phyloP scores from a whole-genome alignment of 2,113 vertebrate species.

The Felis chaus region DNA sequence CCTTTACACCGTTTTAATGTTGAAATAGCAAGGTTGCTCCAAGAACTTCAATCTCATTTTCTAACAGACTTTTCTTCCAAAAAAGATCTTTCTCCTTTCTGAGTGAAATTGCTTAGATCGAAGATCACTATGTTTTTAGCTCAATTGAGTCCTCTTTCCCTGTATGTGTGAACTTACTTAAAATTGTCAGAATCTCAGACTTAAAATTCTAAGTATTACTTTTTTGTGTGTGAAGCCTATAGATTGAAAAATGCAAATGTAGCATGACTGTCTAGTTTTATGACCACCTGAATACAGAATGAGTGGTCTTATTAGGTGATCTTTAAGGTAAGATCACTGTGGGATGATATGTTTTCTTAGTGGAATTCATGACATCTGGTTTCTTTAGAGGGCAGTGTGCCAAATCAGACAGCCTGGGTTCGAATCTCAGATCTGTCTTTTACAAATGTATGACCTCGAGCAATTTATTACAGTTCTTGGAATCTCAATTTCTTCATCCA shows the following conservation, averaged over 20 bases:
- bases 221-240: neutral
- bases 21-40: neutral
- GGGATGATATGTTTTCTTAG: neutral
- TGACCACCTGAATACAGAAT: neutral
- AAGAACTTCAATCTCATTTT: constrained; percentile 7
- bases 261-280: neutral
- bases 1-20: neutral
- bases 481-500: neutral
- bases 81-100: neutral
- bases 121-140: neutral
- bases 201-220: constrained; percentile 18
- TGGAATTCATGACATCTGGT: neutral
- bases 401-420: neutral
- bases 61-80: neutral
- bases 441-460: neutral
- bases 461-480: neutral
- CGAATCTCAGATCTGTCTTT: neutral
- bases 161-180: neutral
- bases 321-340: neutral
- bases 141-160: neutral
- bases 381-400: neutral
- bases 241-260: neutral
- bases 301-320: neutral
- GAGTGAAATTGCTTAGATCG: neutral
- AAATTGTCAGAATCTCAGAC: neutral